Conservation (phyloP, 2,797 vertebrate species). For the Astyanax mexicanus region DNA sequence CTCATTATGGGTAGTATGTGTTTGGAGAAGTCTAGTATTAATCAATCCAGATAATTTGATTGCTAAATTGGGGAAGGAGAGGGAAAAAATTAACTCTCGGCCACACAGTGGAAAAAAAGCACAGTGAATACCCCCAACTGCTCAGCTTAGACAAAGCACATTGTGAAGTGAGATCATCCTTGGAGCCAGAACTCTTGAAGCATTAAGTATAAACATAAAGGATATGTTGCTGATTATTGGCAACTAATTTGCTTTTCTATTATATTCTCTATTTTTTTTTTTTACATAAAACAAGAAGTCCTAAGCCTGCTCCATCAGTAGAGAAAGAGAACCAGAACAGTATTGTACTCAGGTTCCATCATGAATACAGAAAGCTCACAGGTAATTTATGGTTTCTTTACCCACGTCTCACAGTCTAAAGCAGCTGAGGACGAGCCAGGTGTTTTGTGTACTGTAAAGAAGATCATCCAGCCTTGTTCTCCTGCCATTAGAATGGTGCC, state of each 20-base stretch:
- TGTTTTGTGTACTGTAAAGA: conserved; percentile 53
- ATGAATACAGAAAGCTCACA: conserved; percentile 32
- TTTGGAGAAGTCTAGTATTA: too few relatives aligned
- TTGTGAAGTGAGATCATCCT: conserved; percentile 76
- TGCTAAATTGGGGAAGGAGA: too few relatives aligned
- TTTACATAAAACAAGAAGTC: too few relatives aligned
- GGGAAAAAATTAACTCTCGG: conserved; percentile 57
- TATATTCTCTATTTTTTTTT: too few relatives aligned
- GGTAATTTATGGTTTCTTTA: conserved; percentile 46
- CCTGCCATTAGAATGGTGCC: conserved; percentile 41
- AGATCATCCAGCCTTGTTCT: conserved; percentile 36
- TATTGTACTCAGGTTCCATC: conserved; percentile 42
- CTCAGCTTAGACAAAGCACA: conserved; percentile 80
- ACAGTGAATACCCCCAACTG: conserved; percentile 74
- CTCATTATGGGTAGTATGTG: too few relatives aligned
- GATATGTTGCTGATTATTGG: too few relatives aligned
- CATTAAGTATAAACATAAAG: too few relatives aligned
- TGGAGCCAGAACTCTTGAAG: conserved; percentile 66
- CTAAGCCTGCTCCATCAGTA: background rate
- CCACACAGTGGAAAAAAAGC: conserved; percentile 79
- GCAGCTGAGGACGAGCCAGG: conserved; percentile 41
- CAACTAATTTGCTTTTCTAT: too few relatives aligned
- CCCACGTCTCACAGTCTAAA: conserved; percentile 7
- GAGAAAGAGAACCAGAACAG: conserved; percentile 9
- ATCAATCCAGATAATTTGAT: too few relatives aligned